These are phyloP conservation scores for Cyphomyrus plagiostoma DNA, from an alignment of 2,113 vertebrate genomes.

Conservation along the genomic window DNA sequence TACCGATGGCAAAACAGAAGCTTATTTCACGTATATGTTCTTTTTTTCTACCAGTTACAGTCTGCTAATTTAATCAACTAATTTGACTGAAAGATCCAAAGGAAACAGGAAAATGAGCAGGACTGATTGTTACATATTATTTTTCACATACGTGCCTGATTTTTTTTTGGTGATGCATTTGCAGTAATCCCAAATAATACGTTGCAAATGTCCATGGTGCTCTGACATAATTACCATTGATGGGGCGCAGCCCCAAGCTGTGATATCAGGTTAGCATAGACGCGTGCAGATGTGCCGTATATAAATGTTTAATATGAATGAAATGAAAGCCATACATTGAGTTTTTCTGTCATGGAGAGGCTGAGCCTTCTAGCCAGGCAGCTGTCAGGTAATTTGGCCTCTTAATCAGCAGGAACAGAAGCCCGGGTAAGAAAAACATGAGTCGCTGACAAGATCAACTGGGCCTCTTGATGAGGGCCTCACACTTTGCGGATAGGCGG, in stretches of 20 bases:
- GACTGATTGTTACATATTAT: background rate
- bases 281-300: slow-evolving; percentile 33
- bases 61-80: background rate
- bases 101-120: background rate
- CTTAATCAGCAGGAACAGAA: slow-evolving; percentile 37
- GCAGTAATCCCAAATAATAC: background rate
- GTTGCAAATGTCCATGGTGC: background rate
- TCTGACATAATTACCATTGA: background rate
- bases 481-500: slow-evolving; percentile 35
- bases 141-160: background rate
- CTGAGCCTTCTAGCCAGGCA: slow-evolving; percentile 23
- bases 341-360: slow-evolving; percentile 13
- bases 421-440: slow-evolving; percentile 51
- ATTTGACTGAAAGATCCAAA: background rate
- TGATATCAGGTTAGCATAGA: background rate
- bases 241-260: background rate
- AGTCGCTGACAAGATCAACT: slow-evolving; percentile 57
- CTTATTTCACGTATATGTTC: background rate
- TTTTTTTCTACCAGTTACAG: background rate
- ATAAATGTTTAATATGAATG: slow-evolving; percentile 36
- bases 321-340: slow-evolving; percentile 49
- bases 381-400: slow-evolving; percentile 28
- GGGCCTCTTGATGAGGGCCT: slow-evolving; percentile 30
- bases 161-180: background rate
- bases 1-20: slow-evolving; percentile 12